These are phyloP conservation scores for Trissolcus brochymenae DNA, from an alignment of 2,888 invertebrate species.

Conservation along the genomic window DNA sequence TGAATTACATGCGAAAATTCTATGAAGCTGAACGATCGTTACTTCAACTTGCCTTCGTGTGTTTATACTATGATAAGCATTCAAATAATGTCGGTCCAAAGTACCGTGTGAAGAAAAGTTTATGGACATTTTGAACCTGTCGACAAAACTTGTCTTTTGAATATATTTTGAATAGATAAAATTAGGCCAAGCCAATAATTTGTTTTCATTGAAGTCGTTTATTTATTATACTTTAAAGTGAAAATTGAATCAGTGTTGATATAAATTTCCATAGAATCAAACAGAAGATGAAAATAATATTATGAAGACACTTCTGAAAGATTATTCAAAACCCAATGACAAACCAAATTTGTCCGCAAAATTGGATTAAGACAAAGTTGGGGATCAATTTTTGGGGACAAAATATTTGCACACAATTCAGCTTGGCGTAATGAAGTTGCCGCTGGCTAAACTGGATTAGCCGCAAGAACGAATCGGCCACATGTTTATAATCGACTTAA, in stretches of 20 bases:
- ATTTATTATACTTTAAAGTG: too few relatives aligned
- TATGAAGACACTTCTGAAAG: background rate
- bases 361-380: constrained; percentile 33
- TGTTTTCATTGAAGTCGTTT: too few relatives aligned
- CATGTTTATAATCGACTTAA: constrained; percentile 40
- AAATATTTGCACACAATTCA: constrained; percentile 36
- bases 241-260: too few relatives aligned
- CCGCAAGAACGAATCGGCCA: constrained; percentile 24
- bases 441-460: constrained; percentile 34
- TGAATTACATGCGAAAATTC: constrained; percentile 54
- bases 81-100: too few relatives aligned
- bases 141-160: too few relatives aligned
- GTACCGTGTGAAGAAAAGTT: too few relatives aligned
- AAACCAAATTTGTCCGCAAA: constrained; percentile 28
- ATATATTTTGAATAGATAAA: too few relatives aligned
- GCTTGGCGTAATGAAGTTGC: constrained; percentile 24
- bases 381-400: constrained; percentile 28
- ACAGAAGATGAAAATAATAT: too few relatives aligned
- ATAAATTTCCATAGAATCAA: too few relatives aligned
- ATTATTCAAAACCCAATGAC: constrained; percentile 10
- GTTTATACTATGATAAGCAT: constrained; percentile 1
- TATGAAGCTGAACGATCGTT: constrained; percentile 42
- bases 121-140: too few relatives aligned
- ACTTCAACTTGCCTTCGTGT: constrained; percentile 16
- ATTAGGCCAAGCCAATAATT: too few relatives aligned